These are phyloP conservation scores for Poecile atricapillus DNA, from an alignment of 2,113 vertebrate genomes.

Conservation along the genomic window DNA sequence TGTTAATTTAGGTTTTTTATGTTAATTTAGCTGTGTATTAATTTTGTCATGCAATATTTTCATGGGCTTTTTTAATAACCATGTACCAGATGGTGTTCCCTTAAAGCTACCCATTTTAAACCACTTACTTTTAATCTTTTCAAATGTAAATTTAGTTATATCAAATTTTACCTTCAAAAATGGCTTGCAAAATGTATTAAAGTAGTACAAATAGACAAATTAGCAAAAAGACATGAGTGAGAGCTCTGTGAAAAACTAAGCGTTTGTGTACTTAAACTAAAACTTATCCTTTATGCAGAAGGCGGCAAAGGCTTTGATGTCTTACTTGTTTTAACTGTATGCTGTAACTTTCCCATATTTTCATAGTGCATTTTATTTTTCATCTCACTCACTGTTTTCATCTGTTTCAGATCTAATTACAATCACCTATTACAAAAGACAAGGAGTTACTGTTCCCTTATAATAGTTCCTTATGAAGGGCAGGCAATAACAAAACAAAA, in stretches of 20 bases:
- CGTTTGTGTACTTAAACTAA: not conserved
- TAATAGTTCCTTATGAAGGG: not conserved
- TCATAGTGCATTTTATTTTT: not conserved
- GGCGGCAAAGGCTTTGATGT: not conserved
- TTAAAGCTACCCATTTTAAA: constrained; percentile 13
- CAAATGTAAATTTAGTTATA: constrained; percentile 19
- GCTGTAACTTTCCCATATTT: not conserved
- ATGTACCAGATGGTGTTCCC: not conserved
- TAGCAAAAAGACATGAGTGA: not conserved
- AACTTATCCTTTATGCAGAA: not conserved
- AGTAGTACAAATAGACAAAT: not conserved
- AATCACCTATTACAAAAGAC: not conserved
- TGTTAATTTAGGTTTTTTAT: constrained; percentile 4
- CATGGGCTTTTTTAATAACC: constrained; percentile 6
- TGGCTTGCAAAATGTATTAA: not conserved
- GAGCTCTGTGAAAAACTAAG: not conserved
- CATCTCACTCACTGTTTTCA: not conserved
- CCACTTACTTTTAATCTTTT: constrained; percentile 9
- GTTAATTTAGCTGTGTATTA: constrained; percentile 5
- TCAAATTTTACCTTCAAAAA: constrained; percentile 7
- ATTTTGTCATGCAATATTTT: constrained; percentile 13
- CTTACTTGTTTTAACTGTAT: not conserved
- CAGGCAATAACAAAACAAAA: not conserved
- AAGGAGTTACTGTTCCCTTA: not conserved
- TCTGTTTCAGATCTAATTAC: not conserved